Evolutionary conservation across 2,797 vertebrate genomes (phyloP).

Genomic region (Taeniopygia guttata): DNA sequence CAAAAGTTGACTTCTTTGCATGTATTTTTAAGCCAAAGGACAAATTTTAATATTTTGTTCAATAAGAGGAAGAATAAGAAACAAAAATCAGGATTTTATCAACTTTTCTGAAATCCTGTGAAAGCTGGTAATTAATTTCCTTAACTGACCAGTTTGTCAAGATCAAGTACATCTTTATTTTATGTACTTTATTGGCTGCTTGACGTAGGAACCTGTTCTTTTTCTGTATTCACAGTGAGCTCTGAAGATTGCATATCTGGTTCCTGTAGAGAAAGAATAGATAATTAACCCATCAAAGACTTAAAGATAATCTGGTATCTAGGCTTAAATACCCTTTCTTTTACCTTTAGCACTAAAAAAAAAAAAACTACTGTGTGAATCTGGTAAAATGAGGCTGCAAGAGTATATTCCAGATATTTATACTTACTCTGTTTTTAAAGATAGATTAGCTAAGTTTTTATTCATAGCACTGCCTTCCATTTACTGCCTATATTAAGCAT

Average conservation of each 20-base stretch:
- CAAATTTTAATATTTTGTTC: not conserved
- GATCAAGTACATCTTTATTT: not conserved
- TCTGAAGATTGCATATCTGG: not conserved
- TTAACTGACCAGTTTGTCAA: not conserved
- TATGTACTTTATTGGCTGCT: not conserved
- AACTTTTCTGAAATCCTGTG: not conserved
- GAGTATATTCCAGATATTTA: not conserved
- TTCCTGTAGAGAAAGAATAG: not conserved
- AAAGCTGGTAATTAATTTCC: not conserved
- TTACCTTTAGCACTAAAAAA: conserved; percentile 40
- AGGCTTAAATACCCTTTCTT: not conserved
- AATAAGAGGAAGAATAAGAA: not conserved
- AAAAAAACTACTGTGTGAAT: not conserved
- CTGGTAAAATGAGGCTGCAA: not conserved
- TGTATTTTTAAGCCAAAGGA: not conserved
- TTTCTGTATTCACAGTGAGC: not conserved
- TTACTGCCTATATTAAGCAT: not conserved
- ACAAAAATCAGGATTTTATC: not conserved
- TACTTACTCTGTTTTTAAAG: not conserved
- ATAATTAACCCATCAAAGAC: not conserved
- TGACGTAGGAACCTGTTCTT: not conserved
- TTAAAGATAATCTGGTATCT: not conserved
- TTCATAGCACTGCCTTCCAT: not conserved
- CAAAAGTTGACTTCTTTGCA: not conserved
- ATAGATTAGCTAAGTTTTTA: not conserved